Conservation (phyloP, 2,888 invertebrate genomes). For the Pollenia labialis region DNA sequence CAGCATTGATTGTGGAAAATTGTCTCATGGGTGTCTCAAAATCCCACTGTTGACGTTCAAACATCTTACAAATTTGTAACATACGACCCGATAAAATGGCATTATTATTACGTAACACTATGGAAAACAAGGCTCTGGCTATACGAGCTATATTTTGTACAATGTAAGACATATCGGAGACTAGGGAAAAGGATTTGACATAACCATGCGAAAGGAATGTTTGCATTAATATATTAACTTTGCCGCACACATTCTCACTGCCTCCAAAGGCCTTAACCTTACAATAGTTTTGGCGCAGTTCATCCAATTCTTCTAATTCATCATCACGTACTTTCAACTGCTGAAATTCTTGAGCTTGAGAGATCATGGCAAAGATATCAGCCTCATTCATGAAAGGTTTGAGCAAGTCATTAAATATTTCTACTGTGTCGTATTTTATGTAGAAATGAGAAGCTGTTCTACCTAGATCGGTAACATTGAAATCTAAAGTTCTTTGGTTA, state of each 20-base stretch:
- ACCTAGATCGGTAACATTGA: constrained; percentile 93
- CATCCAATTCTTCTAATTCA: constrained; percentile 95
- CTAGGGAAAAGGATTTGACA: constrained; percentile 86
- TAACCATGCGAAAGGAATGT: constrained; percentile 93
- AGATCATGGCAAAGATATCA: constrained; percentile 95
- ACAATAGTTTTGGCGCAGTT: constrained; percentile 89
- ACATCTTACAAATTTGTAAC: constrained; percentile 94
- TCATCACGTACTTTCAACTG: constrained; percentile 98
- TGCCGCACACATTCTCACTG: constrained; percentile 95
- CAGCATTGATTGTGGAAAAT: constrained; percentile 90
- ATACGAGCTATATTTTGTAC: constrained; percentile 95
- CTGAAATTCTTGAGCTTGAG: constrained; percentile 96
- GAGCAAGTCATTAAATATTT: constrained; percentile 94
- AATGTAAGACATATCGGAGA: constrained; percentile 83
- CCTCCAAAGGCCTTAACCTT: constrained; percentile 92
- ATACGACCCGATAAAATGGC: constrained; percentile 94
- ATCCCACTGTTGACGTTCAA: constrained; percentile 96
- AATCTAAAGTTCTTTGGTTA: constrained; percentile 92
- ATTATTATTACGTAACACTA: constrained; percentile 94
- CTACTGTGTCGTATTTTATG: constrained; percentile 97
- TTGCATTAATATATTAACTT: constrained; percentile 95
- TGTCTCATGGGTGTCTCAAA: constrained; percentile 94
- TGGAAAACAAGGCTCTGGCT: constrained; percentile 96
- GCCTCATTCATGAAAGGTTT: constrained; percentile 92
- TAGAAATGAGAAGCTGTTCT: constrained; percentile 99